Evolutionary conservation across 2,797 vertebrate species (phyloP), one percentile per base, ranked within the genome.

Genomic region (Menidia menidia): DNA sequence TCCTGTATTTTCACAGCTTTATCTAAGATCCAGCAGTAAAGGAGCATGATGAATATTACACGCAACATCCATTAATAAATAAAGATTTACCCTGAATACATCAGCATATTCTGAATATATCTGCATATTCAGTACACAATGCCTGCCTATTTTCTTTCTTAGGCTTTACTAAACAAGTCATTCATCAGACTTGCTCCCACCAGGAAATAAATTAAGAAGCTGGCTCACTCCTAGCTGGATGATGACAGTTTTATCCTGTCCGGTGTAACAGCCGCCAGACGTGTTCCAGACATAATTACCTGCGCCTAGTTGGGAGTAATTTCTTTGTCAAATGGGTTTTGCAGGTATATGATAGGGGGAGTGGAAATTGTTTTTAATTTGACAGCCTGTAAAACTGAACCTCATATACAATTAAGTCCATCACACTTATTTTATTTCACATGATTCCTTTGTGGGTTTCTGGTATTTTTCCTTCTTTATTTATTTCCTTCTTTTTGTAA

Each of bases 131-230:
- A 5, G 13, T 70, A 59, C 75, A 52, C 71, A 44, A 75, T 48
- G 18, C 14, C 25, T 61, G 30, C 16, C 18, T 14, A 25, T 67
- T 32, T 68, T 44, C 35, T 61, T 62, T 61, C 8, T 42, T 71
- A 32, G 30, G 50, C 43, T 44, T 50, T 57, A 75, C 68, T 76
- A 51, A 75, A 60, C n/a, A 15, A 33, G 48, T 41, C 55, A 58
- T 69, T 78, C 60, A 66, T 80, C 62, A 61, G 44, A 25, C 25
- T 41, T 43, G 63, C 43, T 80, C 58, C 45, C 78, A 64, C 74
- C 68, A 74, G 68, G 68, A 75, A 68, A 61, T 54, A 65, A 81
- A 63, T 68, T 30, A 68, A 51, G 41, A 33, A 39, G 60, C 65
- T 55, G 52, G 48, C 39, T 86, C 31, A 56, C 19, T 53, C 71